These are phyloP conservation scores for Antechinus flavipes DNA, from an alignment of 2,113 vertebrate genomes.

Conservation along the genomic window DNA sequence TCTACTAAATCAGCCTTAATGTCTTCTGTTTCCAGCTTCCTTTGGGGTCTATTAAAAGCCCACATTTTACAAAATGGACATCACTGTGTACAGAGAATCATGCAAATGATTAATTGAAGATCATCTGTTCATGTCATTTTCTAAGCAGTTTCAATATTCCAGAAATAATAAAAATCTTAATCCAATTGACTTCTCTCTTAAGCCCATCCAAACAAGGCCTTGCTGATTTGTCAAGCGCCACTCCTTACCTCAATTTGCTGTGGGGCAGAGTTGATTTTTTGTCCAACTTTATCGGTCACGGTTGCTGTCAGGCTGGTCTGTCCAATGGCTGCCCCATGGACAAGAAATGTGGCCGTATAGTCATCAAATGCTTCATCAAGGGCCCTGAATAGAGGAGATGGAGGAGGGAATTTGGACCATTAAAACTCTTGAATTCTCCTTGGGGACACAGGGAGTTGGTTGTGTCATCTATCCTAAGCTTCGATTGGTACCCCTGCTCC, in stretches of 20 bases:
- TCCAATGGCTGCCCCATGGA: constrained; percentile 90
- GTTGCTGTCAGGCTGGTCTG: constrained; percentile 92
- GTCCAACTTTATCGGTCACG: constrained; percentile 87
- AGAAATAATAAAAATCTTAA: neutral
- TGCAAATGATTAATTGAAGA: neutral
- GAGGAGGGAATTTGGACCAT: neutral
- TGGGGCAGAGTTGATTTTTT: constrained; percentile 88
- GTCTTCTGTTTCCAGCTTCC: neutral
- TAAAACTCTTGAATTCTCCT: neutral
- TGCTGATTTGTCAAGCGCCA: neutral
- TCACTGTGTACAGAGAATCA: neutral
- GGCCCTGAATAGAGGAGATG: constrained; percentile 78
- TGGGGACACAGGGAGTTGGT: neutral
- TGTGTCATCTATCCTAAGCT: too few relatives aligned
- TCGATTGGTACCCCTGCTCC: neutral
- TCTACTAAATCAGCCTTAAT: neutral
- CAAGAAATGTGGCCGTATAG: constrained; percentile 89
- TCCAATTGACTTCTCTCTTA: neutral
- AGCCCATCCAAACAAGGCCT: neutral
- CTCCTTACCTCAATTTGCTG: constrained; percentile 92
- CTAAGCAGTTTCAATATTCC: neutral
- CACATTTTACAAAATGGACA: neutral
- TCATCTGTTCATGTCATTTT: neutral
- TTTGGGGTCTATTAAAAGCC: neutral
- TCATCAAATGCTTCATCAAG: constrained; percentile 88